Evolutionary conservation across 1,140 invertebrate genomes (phyloP).

Genomic region (Drosophila arawakana): DNA sequence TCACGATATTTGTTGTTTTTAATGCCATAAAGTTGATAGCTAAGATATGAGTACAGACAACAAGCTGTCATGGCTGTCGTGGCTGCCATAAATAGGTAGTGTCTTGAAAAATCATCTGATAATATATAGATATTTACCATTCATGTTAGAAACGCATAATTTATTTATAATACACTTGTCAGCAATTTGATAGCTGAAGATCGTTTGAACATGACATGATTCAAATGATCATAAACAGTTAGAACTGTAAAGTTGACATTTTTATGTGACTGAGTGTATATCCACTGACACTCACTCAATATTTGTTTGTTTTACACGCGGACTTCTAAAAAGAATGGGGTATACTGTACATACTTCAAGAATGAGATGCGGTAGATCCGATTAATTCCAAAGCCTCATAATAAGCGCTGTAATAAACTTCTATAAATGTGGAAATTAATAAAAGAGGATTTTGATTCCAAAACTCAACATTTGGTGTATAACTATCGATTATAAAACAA

Average conservation of each 20-base stretch:
- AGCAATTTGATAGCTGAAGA: conserved; percentile 27
- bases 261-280: not conserved
- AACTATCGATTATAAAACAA: too few relatives aligned
- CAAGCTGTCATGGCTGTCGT: not conserved
- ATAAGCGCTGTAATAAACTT: too few relatives aligned
- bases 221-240: conserved; percentile 8
- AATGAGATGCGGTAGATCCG: too few relatives aligned
- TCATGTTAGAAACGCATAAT: conserved; percentile 10
- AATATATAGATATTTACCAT: conserved; percentile 7
- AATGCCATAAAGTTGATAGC: not conserved
- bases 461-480: too few relatives aligned
- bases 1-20: not conserved
- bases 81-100: conserved; percentile 5
- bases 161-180: conserved; percentile 5
- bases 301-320: not conserved
- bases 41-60: conserved; percentile 11
- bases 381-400: too few relatives aligned
- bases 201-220: conserved; percentile 1
- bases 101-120: conserved; percentile 20
- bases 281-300: not conserved
- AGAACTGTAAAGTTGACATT: not conserved
- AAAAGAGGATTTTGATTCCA: too few relatives aligned
- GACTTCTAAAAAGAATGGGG: too few relatives aligned
- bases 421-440: too few relatives aligned
- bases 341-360: too few relatives aligned